Evolutionary conservation across 2,888 invertebrate genomes (phyloP), one percentile per base, ranked within the genome.

Genomic region (Netelia inedita): DNA sequence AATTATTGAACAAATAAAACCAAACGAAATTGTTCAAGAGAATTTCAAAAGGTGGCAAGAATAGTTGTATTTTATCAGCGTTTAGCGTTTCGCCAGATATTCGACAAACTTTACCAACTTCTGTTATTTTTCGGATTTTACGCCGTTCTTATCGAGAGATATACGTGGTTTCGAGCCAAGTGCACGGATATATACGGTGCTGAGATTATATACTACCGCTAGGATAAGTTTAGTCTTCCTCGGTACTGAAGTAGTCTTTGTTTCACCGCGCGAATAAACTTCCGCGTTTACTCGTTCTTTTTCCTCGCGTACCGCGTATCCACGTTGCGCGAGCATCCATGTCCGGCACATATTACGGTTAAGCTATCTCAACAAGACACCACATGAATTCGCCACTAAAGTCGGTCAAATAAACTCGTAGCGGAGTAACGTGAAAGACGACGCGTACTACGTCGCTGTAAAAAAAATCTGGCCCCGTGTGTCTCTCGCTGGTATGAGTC

Each of bases 1-100:
- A 81, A 85, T 85, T 85, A 85, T 75, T 71, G 59, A 69, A 57
- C 59, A 85, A 81, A 85, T 79, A 82, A 85, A 69, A 71, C 16
- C 55, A 71, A 53, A 16, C 19, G 28, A 71, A 79, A 74, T 82
- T 66, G 61, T 74, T 10, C 71, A 55, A 63, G 72, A 21, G 68
- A 80, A 72, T 68, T 78, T 46, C 23, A n/a, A 59, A 28, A 14
- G 50, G 28, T 23, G 43, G 6, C 8, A 35, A 35, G 6, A 50
- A 55, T 80, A 21, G 23, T 59, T 57, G 55, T 41, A 79, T 74
- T 35, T 76, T 59, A 53, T 55, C 16, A 55, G 19, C n/a, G 10
- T 41, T 55, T 61, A 1, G n/a, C 53, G 57, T 78, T 78, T 50
- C 50, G 14, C 23, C 28, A n/a, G 16, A 21, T 78, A 72, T 78